Evolutionary conservation across 2,113 vertebrate species (phyloP), one percentile per base, ranked within the genome.

Genomic region (Theristicus caerulescens): DNA sequence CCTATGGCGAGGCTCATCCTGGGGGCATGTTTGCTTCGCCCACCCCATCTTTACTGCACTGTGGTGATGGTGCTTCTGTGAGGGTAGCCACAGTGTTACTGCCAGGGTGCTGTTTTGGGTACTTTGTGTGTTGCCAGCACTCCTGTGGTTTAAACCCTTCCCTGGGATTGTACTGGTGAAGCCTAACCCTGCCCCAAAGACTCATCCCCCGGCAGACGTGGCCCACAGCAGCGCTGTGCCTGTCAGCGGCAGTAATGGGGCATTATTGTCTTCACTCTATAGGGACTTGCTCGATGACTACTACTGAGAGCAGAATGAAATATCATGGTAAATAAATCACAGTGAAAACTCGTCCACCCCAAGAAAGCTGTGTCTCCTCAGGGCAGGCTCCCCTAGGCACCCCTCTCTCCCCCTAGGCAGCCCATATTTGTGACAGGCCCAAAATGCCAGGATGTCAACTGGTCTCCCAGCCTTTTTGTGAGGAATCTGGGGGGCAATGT

Each of bases 401-500:
- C 8, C 8, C 3, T 65, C 21, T 52, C 29, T 36, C n/a, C 42
- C 4, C 7, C 2, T 22, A 36, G 8, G 20, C 18, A 59, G 8
- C 27, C 16, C 1, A 1, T 12, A 21, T 26, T 66, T 64, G 24
- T 1, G 3, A n/a, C 6, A 38, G 38, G 6, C 61, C 27, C 1
- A 3, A 71, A 55, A 14, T 3, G 6, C 15, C 20, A 38, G 8
- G 9, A 14, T 6, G 4, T 4, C 21, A 27, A 7, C 14, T 10
- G 46, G 3, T 27, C 1, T 7, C 13, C 11, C 8, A 25, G 9
- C 4, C 6, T 62, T 82, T 65, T 27, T 44, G 20, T 32, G 21
- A 67, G 49, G 31, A 72, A 32, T 10, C 0, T 31, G 7, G 5
- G 14, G 10, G 9, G 13, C 1, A 34, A 18, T 1, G 0, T 6